phyloP scores from a whole-genome alignment of 2,888 invertebrate species.

The Cepaea hortensis region DNA sequence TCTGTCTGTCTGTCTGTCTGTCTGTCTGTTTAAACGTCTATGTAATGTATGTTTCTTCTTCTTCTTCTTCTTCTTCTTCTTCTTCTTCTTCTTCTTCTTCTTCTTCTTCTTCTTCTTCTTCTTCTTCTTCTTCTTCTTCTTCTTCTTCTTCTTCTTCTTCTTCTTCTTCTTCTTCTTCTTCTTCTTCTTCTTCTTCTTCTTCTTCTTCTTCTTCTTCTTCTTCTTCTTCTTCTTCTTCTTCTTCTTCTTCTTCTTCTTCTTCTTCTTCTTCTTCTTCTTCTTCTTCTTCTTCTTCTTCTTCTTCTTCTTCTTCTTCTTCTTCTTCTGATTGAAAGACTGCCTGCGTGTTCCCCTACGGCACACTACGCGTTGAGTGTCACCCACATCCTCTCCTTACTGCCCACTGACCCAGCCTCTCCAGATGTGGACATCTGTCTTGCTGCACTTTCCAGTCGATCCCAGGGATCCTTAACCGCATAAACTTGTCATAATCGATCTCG shows the following conservation, averaged over 20 bases:
- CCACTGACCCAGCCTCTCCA: no score
- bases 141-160: constrained; percentile 6
- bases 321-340: background rate
- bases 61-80: constrained; percentile 1
- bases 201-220: background rate
- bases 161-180: background rate
- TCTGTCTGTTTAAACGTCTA: no score
- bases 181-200: constrained; percentile 13
- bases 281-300: background rate
- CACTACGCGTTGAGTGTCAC: no score
- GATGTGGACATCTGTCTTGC: no score
- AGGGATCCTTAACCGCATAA: no score
- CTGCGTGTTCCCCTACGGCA: no score
- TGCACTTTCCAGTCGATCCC: no score
- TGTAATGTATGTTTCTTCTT: background rate
- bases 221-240: background rate
- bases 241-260: background rate
- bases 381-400: no score
- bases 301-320: background rate
- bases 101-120: constrained; percentile 14
- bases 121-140: background rate
- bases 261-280: background rate
- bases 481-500: no score
- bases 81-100: background rate
- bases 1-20: no score